Base-by-base conservation (phyloP, 2,797 vertebrate genomes). In the Melopsittacus undulatus region DNA sequence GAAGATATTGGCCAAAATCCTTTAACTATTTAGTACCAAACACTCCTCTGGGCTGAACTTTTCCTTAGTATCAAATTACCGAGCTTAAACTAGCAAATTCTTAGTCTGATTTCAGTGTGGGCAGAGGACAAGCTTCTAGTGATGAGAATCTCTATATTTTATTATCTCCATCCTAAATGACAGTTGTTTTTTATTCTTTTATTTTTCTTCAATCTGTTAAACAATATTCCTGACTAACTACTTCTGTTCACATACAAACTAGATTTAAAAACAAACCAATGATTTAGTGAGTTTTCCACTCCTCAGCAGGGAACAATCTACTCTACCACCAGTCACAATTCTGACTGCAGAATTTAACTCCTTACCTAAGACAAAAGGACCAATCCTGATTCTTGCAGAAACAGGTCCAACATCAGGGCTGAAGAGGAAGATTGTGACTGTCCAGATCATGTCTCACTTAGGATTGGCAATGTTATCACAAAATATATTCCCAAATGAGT, bases 21-120 rank as follows among this genome's bases (percentile, higher is more conserved):
- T 96, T 87, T 74, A 92, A 95, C 56, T 92, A 90, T 92, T 95
- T 82, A 92, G 85, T 67, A 80, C 36, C 77, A 90, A 94, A 84
- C 52, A 69, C 62, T 89, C 64, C 56, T 96, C 68, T 76, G 67
- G 92, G 90, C 48, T 90, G 67, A 95, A 89, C 64, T 64, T 94
- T 52, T 94, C 78, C 74, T 78, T 57, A 38, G 32, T 77, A 91
- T 90, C 80, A 92, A 94, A 94, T 90, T 88, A 86, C 68, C 72
- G 45, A 84, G 27, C 27, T 94, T 94, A 92, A 84, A 8, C 23
- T 69, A 82, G 62, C 63, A 93, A 83, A 1, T 26, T 82, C 72
- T 82, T 82, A 70, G 67, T 62, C 67, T 12, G 26, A 34, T 57
- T 68, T 81, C 70, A 84, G 43, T 36, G 61, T n/a, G 14, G 74